Evolutionary conservation across 2,888 invertebrate species (phyloP).

Genomic region (Seira musarum): DNA sequence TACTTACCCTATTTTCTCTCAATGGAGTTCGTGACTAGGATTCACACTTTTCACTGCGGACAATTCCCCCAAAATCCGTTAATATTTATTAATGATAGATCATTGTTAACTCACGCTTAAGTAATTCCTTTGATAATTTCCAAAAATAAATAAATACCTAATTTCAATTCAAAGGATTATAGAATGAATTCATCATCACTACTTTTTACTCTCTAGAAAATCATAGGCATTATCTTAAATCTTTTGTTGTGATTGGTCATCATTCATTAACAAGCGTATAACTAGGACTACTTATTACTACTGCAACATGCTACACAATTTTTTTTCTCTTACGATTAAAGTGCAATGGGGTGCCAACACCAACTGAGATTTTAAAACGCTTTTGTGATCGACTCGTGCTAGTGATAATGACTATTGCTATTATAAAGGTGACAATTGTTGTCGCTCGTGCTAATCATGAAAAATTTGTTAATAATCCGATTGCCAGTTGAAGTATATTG

Average conservation of each 20-base stretch:
- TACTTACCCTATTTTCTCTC: too few relatives aligned
- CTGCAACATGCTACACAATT: background rate
- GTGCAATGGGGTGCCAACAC: background rate
- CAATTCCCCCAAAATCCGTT: too few relatives aligned
- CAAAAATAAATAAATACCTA: too few relatives aligned
- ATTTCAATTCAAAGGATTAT: too few relatives aligned
- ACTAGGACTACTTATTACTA: background rate
- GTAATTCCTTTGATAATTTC: too few relatives aligned
- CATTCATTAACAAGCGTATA: conserved; percentile 8
- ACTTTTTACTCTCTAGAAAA: too few relatives aligned
- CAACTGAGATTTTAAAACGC: background rate
- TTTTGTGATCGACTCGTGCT: background rate
- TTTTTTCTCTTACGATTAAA: background rate
- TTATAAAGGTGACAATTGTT: background rate
- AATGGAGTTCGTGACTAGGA: too few relatives aligned
- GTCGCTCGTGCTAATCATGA: background rate
- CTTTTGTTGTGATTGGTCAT: conserved; percentile 3
- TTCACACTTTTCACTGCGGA: too few relatives aligned
- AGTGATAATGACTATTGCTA: background rate
- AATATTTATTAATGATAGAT: too few relatives aligned
- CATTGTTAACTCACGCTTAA: too few relatives aligned
- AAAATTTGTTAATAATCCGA: background rate
- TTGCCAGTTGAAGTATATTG: background rate
- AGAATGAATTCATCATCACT: too few relatives aligned
- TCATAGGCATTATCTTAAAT: too few relatives aligned